Base-by-base conservation (phyloP, 2,888 invertebrate genomes). In the Horisme vitalbata region DNA sequence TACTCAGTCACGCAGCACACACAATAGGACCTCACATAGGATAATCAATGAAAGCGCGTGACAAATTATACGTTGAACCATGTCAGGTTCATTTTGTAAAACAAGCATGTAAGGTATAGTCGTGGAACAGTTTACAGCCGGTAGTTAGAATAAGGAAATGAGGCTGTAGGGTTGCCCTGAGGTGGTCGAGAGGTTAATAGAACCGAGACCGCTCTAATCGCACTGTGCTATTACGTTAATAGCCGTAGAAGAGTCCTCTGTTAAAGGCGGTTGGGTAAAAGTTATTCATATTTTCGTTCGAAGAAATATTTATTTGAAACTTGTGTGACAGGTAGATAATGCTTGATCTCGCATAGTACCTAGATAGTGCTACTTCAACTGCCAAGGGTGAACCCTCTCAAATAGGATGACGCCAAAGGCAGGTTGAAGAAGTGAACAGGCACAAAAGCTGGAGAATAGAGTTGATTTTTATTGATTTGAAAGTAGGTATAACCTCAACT, bases 171-270 rank as follows among this genome's bases (percentile, higher is more conserved):
- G 46, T 26, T 44, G 39, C 48, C 49, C 50, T 33, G 41, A 50
- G 59, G 57, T 63, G 66, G 59, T 63, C 56, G 56, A 33, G 48
- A 65, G 59, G 59, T 60, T 58, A 64, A 63, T 63, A 55, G 58
- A 68, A 55, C 52, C 47, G 47, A 50, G 52, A 45, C 50, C 45
- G 38, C 41, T 50, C 36, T 67, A 67, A 66, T 65, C 49, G 46
- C 45, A 35, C 53, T 41, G 9, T 31, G 33, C 54, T 55, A 61
- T 63, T 60, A 69, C 48, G 39, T 44, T 69, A 71, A 72, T 74
- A 61, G 61, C 10, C 26, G 30, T 21, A 32, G 38, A 57, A 33
- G 41, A 41, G 58, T 50, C 61, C 55, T 55, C 47, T 61, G 59
- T 51, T 5, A 1, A 15, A 18, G 60, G 53, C 31, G 12, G 53